Percentiles rank a stretch among this genome's conserved stretches.
Evolutionary conservation across 2,113 vertebrate genomes (phyloP).

Genomic region (Todiramphus saurophagus): DNA sequence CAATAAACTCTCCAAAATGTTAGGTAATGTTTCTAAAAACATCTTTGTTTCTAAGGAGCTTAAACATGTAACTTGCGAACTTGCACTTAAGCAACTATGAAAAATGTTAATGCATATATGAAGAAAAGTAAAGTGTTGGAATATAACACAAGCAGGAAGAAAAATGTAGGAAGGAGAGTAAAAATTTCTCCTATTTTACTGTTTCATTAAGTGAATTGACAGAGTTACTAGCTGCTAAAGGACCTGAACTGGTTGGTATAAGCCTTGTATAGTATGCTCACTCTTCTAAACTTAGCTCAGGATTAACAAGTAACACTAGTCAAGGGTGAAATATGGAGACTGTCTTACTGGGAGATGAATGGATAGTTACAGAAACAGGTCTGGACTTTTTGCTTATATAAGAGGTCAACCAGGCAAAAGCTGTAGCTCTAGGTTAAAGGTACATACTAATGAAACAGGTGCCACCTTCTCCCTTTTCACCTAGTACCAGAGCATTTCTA

Average conservation of each 20-base stretch:
- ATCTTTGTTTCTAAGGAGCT: not conserved
- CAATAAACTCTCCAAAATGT: not conserved
- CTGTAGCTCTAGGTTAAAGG: not conserved
- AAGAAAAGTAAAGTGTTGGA: not conserved
- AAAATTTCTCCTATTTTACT: not conserved
- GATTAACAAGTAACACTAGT: slow-evolving; percentile 3
- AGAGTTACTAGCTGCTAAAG: not conserved
- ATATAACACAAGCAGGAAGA: not conserved
- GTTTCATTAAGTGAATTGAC: not conserved
- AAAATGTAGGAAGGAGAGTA: not conserved
- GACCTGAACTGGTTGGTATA: not conserved
- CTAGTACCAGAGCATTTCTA: not conserved
- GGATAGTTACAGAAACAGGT: not conserved
- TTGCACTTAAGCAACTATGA: not conserved
- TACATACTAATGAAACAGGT: not conserved
- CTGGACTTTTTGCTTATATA: slow-evolving; percentile 13
- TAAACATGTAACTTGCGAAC: not conserved
- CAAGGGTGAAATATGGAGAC: not conserved
- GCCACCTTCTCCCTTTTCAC: not conserved
- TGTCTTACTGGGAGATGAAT: not conserved
- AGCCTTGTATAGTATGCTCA: not conserved
- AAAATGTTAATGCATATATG: not conserved
- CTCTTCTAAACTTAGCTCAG: not conserved
- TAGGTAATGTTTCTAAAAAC: not conserved
- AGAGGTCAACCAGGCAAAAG: not conserved